Evolutionary conservation across 2,113 vertebrate species (phyloP), one percentile per base, ranked within the genome.

Genomic region (Vidua macroura): DNA sequence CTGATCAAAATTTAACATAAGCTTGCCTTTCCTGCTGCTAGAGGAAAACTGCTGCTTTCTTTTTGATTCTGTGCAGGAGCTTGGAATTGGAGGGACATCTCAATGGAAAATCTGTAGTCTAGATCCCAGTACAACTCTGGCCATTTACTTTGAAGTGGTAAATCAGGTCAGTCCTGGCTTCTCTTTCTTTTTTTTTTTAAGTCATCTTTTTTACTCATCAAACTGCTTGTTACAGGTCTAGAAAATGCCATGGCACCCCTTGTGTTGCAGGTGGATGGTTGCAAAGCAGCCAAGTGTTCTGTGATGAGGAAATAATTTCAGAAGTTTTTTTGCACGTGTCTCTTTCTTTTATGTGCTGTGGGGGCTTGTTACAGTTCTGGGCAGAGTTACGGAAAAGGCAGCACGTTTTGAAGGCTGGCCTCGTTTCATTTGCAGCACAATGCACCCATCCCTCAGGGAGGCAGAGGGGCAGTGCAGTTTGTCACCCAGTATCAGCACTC

Each of bases 401-500:
- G 30, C 23, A 9, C 1, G 0, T 70, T 85, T 74, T 92, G 80
- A 86, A 64, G 33, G 24, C 22, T 92, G 63, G 6, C 39, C 9
- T 88, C 75, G 48, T 95, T 95, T 92, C 15, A 16, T 91, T 96
- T 97, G 85, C 93, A 99, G 99, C 99, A 99, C 97, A 99, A 98
- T 1, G 98, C 99, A 46, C 99, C 99, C 0, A 97, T 99, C 74
- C 99, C 99, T 25, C 99, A 99, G 96, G 99, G 99, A 30, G 98
- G 99, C 82, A 97, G 99, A 97, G 99, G 99, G 1, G 99, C 98
- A 15, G 86, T 99, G 95, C 99, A 99, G 97, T 99, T 99, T 95
- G 98, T 99, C 78, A 99, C 99, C 8, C 99, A 99, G 49, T 99
- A 99, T 91, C 99, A 99, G 85, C 99, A 99, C 93, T 99, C 99